phyloP scores from a whole-genome alignment of 92 coral and sea anemone genomes.

The Palythoa caribaeorum region DNA sequence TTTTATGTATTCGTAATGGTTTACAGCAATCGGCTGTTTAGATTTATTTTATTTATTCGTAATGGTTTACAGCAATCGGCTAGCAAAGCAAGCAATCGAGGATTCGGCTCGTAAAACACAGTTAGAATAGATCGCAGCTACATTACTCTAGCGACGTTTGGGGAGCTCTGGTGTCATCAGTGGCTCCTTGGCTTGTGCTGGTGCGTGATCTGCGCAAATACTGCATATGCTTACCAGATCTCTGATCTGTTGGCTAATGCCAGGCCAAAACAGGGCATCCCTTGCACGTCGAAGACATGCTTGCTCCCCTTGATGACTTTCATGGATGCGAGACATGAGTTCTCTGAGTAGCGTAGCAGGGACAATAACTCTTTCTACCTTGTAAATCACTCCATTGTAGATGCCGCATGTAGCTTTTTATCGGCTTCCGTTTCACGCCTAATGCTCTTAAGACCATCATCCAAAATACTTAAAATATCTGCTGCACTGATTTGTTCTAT shows the following conservation, averaged over 20 bases:
- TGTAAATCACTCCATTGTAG: neutral
- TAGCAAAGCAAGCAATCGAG: too few relatives aligned
- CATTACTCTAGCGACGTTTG: conserved; percentile 11
- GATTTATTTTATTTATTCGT: too few relatives aligned
- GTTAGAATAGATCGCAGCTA: too few relatives aligned
- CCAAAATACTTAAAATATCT: conserved; percentile 27
- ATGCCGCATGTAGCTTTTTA: conserved; percentile 18
- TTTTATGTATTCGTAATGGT: too few relatives aligned
- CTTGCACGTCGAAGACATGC: conserved; percentile 23
- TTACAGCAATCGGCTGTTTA: too few relatives aligned
- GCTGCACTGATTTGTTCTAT: conserved; percentile 36
- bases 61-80: too few relatives aligned
- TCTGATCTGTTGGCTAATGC: conserved; percentile 41
- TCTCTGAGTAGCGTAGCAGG: conserved; percentile 19
- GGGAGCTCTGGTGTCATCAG: conserved; percentile 50
- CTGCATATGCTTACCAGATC: conserved; percentile 31
- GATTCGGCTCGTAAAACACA: too few relatives aligned
- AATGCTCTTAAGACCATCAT: conserved; percentile 29
- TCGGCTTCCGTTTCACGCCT: conserved; percentile 19
- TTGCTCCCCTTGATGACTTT: conserved; percentile 46
- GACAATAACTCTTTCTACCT: neutral
- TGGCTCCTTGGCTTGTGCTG: conserved; percentile 19
- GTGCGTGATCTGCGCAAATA: conserved; percentile 20
- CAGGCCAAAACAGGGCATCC: conserved; percentile 12
- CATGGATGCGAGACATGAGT: conserved; percentile 28